Percentiles rank a stretch among this genome's conserved stretches.
Conservation (phyloP, 2,113 vertebrate species). For the Stigmatopora argus region DNA sequence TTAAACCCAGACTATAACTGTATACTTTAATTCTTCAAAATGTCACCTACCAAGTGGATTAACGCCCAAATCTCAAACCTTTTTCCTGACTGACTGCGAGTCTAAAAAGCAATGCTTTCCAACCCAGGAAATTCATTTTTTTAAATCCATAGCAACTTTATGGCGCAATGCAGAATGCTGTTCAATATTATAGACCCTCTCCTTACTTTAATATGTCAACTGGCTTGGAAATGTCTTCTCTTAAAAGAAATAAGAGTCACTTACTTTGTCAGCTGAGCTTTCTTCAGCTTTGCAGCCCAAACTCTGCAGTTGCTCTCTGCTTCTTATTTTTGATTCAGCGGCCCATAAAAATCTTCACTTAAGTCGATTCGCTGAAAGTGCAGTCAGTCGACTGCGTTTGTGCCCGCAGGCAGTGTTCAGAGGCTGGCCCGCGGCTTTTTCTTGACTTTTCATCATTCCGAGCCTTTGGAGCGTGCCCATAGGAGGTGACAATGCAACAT, state of each 20-base stretch:
- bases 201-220: not conserved
- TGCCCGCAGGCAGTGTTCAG: conserved; percentile 52
- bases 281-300: conserved; percentile 2
- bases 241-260: not conserved
- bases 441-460: conserved; percentile 64
- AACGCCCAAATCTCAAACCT: not conserved
- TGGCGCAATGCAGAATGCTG: not conserved
- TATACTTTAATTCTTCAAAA: not conserved
- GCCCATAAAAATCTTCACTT: conserved; percentile 31
- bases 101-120: not conserved
- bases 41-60: not conserved
- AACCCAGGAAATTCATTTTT: not conserved
- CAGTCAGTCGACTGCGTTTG: conserved; percentile 24
- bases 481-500: conserved; percentile 42
- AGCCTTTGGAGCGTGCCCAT: conserved; percentile 49
- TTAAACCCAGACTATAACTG: too few species aligned
- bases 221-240: not conserved
- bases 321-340: conserved; percentile 14
- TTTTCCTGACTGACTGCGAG: not conserved
- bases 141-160: not conserved
- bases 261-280: not conserved
- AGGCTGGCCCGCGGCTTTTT: conserved; percentile 53
- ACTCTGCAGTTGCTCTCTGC: conserved; percentile 11
- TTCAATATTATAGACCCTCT: too few species aligned
- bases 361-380: conserved; percentile 56